Conservation (phyloP, 2,888 invertebrate genomes). For the Orthosia gracilis region DNA sequence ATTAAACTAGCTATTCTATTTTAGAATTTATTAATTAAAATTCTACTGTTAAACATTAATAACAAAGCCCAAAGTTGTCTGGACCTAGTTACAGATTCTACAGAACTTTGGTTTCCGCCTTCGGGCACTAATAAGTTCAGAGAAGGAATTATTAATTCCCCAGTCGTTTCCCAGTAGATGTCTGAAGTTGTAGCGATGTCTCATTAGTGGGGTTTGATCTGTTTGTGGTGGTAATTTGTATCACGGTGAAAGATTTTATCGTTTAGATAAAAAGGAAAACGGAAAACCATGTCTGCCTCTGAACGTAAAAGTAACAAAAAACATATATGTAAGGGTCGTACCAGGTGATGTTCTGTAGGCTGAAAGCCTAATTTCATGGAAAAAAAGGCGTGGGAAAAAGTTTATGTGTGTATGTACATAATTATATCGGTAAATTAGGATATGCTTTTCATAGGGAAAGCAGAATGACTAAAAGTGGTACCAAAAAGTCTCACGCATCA, state of each 20-base stretch:
- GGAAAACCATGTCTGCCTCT: no score
- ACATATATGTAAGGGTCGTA: no score
- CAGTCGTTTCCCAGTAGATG: slow-evolving; percentile 22
- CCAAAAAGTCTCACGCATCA: no score
- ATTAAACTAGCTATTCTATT: no score
- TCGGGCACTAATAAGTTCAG: slow-evolving; percentile 29
- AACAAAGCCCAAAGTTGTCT: neutral
- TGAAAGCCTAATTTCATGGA: no score
- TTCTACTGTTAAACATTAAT: neutral
- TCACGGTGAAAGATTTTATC: neutral
- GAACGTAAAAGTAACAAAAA: no score
- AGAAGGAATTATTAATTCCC: slow-evolving; percentile 35
- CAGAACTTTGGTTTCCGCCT: slow-evolving; percentile 8
- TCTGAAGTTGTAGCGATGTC: neutral
- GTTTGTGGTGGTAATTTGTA: neutral
- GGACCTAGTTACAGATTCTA: slow-evolving; percentile 4
- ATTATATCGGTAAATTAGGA: no score
- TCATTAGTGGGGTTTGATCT: slow-evolving; percentile 5
- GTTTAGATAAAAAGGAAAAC: neutral
- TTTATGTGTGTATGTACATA: no score
- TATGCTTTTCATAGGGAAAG: no score
- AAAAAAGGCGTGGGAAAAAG: no score
- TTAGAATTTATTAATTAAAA: neutral
- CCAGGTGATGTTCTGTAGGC: no score
- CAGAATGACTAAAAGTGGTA: no score